phyloP scores from a whole-genome alignment of 2,888 invertebrate genomes.

The Napeogenes inachia region DNA sequence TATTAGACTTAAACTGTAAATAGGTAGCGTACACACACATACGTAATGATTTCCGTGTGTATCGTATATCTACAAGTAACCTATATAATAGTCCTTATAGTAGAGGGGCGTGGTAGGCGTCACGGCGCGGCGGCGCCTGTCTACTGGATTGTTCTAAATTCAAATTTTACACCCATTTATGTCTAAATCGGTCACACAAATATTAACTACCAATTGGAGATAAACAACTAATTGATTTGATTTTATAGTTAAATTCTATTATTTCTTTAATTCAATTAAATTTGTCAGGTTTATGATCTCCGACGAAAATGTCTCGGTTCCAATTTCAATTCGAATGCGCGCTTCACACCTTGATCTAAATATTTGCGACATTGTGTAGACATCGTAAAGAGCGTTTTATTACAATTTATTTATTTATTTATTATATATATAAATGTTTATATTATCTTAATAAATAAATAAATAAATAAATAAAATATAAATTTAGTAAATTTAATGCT shows the following conservation, averaged over 20 bases:
- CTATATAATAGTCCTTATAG: constrained; percentile 23
- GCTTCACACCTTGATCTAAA: constrained; percentile 77
- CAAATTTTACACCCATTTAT: constrained; percentile 28
- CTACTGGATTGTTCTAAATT: constrained; percentile 50
- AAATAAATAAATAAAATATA: too few species aligned
- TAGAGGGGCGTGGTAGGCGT: constrained; percentile 65
- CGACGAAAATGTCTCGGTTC: constrained; percentile 68
- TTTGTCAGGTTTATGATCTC: constrained; percentile 47
- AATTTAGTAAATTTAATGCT: background rate
- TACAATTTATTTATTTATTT: constrained; percentile 17
- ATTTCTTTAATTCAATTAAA: background rate
- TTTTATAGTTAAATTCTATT: background rate
- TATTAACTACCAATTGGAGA: background rate
- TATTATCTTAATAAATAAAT: background rate
- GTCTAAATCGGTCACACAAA: constrained; percentile 16
- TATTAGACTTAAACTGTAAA: too few species aligned
- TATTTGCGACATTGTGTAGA: constrained; percentile 74
- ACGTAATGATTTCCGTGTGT: too few species aligned
- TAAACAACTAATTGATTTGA: background rate
- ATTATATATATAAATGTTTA: background rate
- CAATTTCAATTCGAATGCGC: constrained; percentile 70
- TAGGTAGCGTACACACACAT: too few species aligned
- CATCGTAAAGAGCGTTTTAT: constrained; percentile 53
- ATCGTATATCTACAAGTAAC: constrained; percentile 14
- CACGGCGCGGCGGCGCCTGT: constrained; percentile 67